Evolutionary conservation across 1,140 invertebrate genomes (phyloP), one percentile per base, ranked within the genome.

Genomic region (Pseudomyrmex concolor): DNA sequence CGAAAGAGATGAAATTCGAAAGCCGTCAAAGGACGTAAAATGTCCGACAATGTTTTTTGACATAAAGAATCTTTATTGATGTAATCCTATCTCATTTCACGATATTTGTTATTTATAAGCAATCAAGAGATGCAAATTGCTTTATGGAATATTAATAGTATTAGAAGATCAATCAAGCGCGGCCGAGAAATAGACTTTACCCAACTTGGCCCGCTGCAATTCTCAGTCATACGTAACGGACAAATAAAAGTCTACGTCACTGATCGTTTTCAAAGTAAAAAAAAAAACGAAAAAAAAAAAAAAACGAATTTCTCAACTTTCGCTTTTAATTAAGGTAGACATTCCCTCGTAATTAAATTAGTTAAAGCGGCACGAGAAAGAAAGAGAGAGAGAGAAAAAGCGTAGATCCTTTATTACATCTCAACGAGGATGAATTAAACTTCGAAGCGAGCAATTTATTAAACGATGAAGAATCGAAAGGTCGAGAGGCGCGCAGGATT

Each of bases 261-360:
- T 22, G 45, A 1, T 60, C 60, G 15, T 15, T 15, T 43, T 12
- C 54, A 43, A 60, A 60, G 60, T 43, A 2, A 9, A 73, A 48
- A 9, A 73, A 48, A 73, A 48, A 60, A 19, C 45, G 34, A 34
- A 34, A 34, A 34, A 34, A 34, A 34, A 34, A 34, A 7, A 34
- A 34, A 34, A 34, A 34, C 4, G 0, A 34, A 34, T 34, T 60
- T 3, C n/a, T 73, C 17, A 45, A 57, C 57, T 62, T 5, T 5
- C 2, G 34, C 34, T 34, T 60, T 73, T 45, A 73, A 73, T 60
- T n/a, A 19, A 48, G 15, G 19, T 25, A 25, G 15, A 48, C 45
- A 63, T 50, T 74, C 10, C 34, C 19, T 74, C 9, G 15, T 60
- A 73, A 73, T 73, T 60, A 25, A 73, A 73, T 60, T 60, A 74